Evolutionary conservation across 1,140 invertebrate genomes (phyloP), one percentile per base, ranked within the genome.

Genomic region (Anthonomus grandis): DNA sequence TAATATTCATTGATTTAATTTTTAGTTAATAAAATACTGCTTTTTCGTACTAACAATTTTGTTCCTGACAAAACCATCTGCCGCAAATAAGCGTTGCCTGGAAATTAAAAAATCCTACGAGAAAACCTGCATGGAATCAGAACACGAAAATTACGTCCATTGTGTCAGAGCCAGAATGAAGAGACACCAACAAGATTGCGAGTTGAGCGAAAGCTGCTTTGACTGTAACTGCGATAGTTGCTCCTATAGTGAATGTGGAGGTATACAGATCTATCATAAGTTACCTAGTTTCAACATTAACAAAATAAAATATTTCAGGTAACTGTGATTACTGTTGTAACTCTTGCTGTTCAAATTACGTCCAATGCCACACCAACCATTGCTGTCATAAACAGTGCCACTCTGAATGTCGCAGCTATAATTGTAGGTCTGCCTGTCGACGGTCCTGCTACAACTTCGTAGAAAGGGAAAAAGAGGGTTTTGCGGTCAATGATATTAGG

Each of bases 361-460:
- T 62, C 25, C 53, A 56, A 8, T 70, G 68, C 36, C 36, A 45
- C 9, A 63, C 64, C 9, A 62, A 60, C 21, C 62, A 64, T 27
- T 70, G 68, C 41, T 70, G 68, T 31, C 65, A 70, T 42, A 66
- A 59, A 53, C 64, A 64, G 5, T 70, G 68, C 25, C 64, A 67
- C 36, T 46, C 50, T 17, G 58, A 60, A 36, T 69, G 67, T 49
- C 46, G 57, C 34, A 56, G 55, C 2, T 61, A 56, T 10, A 49
- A 39, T 9, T 68, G 66, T 37, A 45, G 66, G 36, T 64, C 31
- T 22, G 37, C 31, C 13, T 70, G 68, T 34, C 58, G 65, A 25
- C 60, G 52, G 53, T 59, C 57, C 12, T 70, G 68, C 45, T 63
- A 62, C 21, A 24, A 59, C 9, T 49, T 36, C 2, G 42, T 63